These are phyloP conservation scores for Nemurella pictetii DNA, from an alignment of 2,888 invertebrate species.

Conservation along the genomic window DNA sequence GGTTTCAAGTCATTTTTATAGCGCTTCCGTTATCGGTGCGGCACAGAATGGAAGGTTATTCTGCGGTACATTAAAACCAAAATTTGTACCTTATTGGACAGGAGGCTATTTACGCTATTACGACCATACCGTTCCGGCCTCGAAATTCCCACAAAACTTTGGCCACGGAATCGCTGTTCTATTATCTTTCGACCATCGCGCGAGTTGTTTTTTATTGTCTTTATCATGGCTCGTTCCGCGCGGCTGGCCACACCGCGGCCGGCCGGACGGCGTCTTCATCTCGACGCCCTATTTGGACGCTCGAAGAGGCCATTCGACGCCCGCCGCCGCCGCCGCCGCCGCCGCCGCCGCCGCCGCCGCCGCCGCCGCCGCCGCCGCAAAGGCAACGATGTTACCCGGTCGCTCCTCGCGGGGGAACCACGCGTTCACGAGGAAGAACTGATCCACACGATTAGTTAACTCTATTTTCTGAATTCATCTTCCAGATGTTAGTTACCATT, in stretches of 20 bases:
- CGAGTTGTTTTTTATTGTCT: constrained; percentile 2
- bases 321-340: background rate
- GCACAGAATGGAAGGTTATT: no score
- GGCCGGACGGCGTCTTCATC: background rate
- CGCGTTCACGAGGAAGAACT: no score
- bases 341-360: no score
- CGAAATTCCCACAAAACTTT: background rate
- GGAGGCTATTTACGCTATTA: background rate
- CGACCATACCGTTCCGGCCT: background rate
- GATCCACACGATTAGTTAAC: no score
- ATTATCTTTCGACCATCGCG: background rate
- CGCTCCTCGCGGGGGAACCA: no score
- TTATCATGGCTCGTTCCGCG: constrained; percentile 4
- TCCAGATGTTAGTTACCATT: no score
- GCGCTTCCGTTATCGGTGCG: background rate
- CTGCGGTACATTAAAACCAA: background rate
- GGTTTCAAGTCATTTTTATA: background rate
- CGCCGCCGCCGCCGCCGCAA: background rate
- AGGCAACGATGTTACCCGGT: background rate
- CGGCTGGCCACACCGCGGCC: background rate
- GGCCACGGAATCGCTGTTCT: background rate
- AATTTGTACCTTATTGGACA: background rate
- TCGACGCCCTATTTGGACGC: background rate
- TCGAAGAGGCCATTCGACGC: background rate
- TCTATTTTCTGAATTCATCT: no score